phyloP scores from a whole-genome alignment of 2,888 invertebrate species.

The Drosophila nr. perissopoda region DNA sequence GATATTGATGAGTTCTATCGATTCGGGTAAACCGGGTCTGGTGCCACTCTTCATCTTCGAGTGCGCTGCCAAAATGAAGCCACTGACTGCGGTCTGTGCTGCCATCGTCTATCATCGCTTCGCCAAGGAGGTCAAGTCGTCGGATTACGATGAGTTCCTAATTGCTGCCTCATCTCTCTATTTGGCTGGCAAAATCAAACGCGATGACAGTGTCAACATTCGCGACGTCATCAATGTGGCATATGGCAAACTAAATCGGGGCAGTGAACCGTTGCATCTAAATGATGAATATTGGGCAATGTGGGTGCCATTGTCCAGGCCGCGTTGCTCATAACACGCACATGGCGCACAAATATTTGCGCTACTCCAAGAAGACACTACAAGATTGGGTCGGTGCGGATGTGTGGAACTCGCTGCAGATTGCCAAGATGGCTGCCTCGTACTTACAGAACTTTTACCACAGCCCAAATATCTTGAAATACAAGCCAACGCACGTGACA shows the following conservation, averaged over 20 bases:
- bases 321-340: slow-evolving; percentile 93
- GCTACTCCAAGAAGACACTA: slow-evolving; percentile 94
- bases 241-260: slow-evolving; percentile 93
- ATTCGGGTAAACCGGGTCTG: slow-evolving; percentile 82
- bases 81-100: slow-evolving; percentile 94
- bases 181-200: slow-evolving; percentile 96
- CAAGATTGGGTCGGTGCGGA: slow-evolving; percentile 94
- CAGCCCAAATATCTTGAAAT: slow-evolving; percentile 91
- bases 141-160: slow-evolving; percentile 94
- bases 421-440: slow-evolving; percentile 92
- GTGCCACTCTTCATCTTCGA: slow-evolving; percentile 89
- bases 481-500: slow-evolving; percentile 93
- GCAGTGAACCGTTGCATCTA: slow-evolving; percentile 91
- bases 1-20: slow-evolving; percentile 22
- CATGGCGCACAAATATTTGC: slow-evolving; percentile 93
- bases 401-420: slow-evolving; percentile 91
- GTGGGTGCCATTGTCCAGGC: slow-evolving; percentile 95
- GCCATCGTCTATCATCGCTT: slow-evolving; percentile 95
- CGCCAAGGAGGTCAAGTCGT: slow-evolving; percentile 91
- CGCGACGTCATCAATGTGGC: slow-evolving; percentile 97
- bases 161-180: slow-evolving; percentile 96
- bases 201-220: slow-evolving; percentile 94
- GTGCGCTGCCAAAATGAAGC: slow-evolving; percentile 93
- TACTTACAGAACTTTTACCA: slow-evolving; percentile 94
- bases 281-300: slow-evolving; percentile 96